A percentile compares a stretch with the other conserved stretches of the same genome.
Evolutionary conservation across 2,113 vertebrate species (phyloP).

Genomic region (Serranochromis macrocephalus): DNA sequence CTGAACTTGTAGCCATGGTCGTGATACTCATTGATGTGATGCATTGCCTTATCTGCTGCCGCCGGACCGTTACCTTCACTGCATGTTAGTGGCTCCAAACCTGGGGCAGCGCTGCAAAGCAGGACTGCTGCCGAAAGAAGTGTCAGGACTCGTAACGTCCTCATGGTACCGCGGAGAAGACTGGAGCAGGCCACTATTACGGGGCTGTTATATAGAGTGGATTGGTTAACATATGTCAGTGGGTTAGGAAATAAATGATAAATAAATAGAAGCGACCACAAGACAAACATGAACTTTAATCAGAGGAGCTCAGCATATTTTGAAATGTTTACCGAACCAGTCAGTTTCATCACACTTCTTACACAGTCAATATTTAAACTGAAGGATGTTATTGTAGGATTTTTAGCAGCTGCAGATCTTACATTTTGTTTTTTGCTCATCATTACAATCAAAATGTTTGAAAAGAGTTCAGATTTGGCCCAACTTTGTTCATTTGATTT

Average conservation of each 20-base stretch:
- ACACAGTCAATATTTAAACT: not conserved
- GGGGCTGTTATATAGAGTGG: not conserved
- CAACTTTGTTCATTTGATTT: not conserved
- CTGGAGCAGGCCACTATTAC: not conserved
- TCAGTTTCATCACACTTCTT: not conserved
- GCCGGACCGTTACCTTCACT: rapidly evolving
- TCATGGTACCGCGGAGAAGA: rapidly evolving
- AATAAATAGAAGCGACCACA: not conserved
- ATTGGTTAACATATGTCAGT: not conserved
- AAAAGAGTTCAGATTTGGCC: not conserved
- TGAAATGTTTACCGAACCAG: not conserved
- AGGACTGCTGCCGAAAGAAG: not conserved
- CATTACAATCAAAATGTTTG: not conserved
- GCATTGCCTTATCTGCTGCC: not conserved
- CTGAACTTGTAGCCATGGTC: not conserved
- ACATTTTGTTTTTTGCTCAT: not conserved
- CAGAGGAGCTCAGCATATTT: not conserved
- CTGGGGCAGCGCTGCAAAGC: not conserved
- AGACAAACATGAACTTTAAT: not conserved
- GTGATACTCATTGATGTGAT: not conserved
- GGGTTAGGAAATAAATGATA: not conserved
- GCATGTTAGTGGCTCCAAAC: not conserved
- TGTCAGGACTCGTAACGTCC: rapidly evolving
- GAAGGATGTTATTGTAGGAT: not conserved
- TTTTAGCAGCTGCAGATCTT: not conserved